Conservation (phyloP, 2,888 invertebrate species). For the Hyalella azteca region DNA sequence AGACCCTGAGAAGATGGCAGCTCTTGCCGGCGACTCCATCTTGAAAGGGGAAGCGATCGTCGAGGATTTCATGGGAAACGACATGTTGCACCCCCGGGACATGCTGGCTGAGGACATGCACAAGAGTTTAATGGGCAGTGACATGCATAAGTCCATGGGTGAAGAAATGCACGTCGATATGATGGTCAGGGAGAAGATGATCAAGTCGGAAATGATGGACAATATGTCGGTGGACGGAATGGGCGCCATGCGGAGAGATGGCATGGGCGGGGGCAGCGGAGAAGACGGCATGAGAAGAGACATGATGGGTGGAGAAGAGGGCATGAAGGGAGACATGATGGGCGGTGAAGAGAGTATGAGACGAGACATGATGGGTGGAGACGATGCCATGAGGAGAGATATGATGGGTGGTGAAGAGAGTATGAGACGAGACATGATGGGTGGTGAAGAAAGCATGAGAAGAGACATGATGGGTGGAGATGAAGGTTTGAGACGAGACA, state of each 20-base stretch:
- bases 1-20: slow-evolving; percentile 53
- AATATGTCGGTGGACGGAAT: neutral
- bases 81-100: neutral
- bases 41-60: slow-evolving; percentile 33
- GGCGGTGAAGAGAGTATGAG: neutral
- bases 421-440: too few species aligned
- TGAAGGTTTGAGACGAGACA: slow-evolving; percentile 26
- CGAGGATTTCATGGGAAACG: slow-evolving; percentile 37
- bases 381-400: slow-evolving; percentile 15
- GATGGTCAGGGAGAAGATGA: slow-evolving; percentile 2
- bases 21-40: slow-evolving; percentile 22
- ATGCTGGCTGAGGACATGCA: neutral
- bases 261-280: too few species aligned
- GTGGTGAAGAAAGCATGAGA: neutral
- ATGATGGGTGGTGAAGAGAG: neutral
- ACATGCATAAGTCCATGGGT: slow-evolving; percentile 7
- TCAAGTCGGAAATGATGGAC: neutral
- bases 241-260: too few species aligned
- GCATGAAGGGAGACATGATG: slow-evolving; percentile 3
- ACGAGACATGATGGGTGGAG: neutral
- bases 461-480: neutral
- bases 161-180: neutral
- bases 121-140: neutral
- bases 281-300: neutral
- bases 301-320: neutral